These are phyloP conservation scores for Habroteleia sp. DNA, from an alignment of 2,888 invertebrate genomes.

Conservation along the genomic window DNA sequence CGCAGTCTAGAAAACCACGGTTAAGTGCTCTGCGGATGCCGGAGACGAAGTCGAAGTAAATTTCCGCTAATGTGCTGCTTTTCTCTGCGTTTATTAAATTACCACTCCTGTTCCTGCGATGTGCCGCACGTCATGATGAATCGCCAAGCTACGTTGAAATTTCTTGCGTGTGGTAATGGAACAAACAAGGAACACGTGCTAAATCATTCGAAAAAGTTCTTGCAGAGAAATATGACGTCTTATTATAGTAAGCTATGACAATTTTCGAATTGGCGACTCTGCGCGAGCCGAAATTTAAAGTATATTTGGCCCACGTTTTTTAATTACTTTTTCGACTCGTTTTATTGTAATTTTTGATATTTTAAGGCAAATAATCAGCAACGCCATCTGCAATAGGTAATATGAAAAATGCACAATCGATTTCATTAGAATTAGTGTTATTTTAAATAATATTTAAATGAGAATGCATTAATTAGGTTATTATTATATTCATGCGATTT, in stretches of 20 bases:
- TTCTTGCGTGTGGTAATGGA: constrained; percentile 54
- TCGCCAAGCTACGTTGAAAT: constrained; percentile 50
- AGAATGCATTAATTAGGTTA: no score
- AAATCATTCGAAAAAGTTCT: constrained; percentile 57
- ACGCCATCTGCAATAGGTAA: no score
- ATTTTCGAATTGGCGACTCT: constrained; percentile 35
- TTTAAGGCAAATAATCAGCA: no score
- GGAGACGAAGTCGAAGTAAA: constrained; percentile 65
- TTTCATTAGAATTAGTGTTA: no score
- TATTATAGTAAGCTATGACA: constrained; percentile 37
- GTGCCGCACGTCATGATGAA: constrained; percentile 50
- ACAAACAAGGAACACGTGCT: constrained; percentile 62
- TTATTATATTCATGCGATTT: no score
- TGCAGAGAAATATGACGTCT: constrained; percentile 49
- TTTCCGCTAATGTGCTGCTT: constrained; percentile 65
- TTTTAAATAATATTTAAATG: no score
- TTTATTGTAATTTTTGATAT: no score
- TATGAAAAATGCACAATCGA: no score
- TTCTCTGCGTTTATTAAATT: constrained; percentile 68
- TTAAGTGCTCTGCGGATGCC: constrained; percentile 68
- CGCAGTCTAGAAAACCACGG: constrained; percentile 66
- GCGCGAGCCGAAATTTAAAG: constrained; percentile 9
- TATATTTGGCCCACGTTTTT: constrained; percentile 8
- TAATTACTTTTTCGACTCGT: no score
- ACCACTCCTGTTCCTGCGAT: constrained; percentile 47